These are phyloP conservation scores for Styela clava DNA, from an alignment of 23 tunicate species.

Conservation along the genomic window DNA sequence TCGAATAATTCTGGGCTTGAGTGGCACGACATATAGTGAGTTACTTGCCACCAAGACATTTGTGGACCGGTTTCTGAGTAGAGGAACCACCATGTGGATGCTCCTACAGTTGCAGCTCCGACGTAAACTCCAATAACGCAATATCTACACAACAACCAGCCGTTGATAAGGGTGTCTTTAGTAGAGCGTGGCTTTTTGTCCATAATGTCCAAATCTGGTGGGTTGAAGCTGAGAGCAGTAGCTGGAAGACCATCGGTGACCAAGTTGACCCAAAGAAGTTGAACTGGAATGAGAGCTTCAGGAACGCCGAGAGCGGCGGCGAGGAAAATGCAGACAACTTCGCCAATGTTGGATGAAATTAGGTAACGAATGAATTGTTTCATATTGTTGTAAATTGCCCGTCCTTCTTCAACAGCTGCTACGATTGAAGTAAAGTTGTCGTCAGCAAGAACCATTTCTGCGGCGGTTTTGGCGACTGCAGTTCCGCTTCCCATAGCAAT, in stretches of 20 bases:
- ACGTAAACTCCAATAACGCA: constrained; percentile 97
- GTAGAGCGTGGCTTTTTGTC: constrained; percentile 80
- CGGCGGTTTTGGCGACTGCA: constrained; percentile 97
- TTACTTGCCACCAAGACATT: constrained; percentile 84
- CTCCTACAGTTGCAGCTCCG: constrained; percentile 61
- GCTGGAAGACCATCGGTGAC: constrained; percentile 99
- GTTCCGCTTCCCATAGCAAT: constrained; percentile 99
- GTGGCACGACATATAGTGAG: constrained; percentile 42
- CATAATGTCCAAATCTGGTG: constrained; percentile 98
- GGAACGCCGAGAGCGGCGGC: constrained; percentile 99
- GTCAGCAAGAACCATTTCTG: constrained; percentile 98
- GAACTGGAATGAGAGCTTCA: constrained; percentile 98
- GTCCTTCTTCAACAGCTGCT: constrained; percentile 99
- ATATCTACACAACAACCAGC: constrained; percentile 93
- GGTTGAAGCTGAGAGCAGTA: constrained; percentile 97
- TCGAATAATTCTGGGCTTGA: constrained; percentile 42
- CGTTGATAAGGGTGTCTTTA: constrained; percentile 87
- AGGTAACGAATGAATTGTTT: constrained; percentile 96
- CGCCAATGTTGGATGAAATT: constrained; percentile 99
- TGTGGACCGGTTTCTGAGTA: constrained; percentile 55
- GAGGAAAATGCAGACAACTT: constrained; percentile 97
- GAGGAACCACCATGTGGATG: constrained; percentile 84
- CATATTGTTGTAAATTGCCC: constrained; percentile 99
- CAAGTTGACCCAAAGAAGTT: constrained; percentile 96
- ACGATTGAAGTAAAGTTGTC: constrained; percentile 98